A percentile compares a stretch with the other conserved stretches of the same genome.
These are phyloP conservation scores for Drosophila sordidula DNA, from an alignment of 2,888 invertebrate species.

Conservation along the genomic window DNA sequence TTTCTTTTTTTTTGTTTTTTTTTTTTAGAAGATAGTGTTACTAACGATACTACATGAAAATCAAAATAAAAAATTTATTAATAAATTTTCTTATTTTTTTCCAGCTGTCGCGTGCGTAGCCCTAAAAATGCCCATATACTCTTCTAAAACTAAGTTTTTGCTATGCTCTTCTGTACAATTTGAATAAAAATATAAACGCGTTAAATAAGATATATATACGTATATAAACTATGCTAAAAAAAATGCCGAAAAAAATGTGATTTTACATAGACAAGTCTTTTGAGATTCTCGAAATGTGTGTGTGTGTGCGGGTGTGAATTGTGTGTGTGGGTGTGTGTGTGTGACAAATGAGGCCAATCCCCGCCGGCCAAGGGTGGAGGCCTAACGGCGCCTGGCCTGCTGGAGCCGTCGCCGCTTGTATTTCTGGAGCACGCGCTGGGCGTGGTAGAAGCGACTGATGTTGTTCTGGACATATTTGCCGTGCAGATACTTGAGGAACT, in stretches of 20 bases:
- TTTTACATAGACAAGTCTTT: conserved; percentile 70
- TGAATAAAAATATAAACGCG: neutral
- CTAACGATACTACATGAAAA: no score
- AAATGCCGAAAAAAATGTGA: conserved; percentile 54
- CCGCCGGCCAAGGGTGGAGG: neutral
- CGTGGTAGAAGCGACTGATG: conserved; percentile 81
- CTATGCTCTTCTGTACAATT: conserved; percentile 19
- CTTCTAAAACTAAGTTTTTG: conserved; percentile 1
- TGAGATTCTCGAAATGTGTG: conserved; percentile 66
- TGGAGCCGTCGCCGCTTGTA: conserved; percentile 72
- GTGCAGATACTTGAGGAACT: conserved; percentile 84
- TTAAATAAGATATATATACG: neutral
- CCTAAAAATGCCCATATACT: conserved; percentile 1
- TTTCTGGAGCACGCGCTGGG: conserved; percentile 83
- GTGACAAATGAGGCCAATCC: conserved; percentile 55
- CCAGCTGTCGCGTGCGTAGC: no score
- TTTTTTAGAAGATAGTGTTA: no score
- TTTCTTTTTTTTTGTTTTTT: no score
- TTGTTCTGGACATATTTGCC: conserved; percentile 83
- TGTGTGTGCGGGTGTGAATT: conserved; percentile 19
- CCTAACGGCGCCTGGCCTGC: conserved; percentile 20
- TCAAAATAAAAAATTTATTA: no score
- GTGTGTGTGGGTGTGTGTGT: conserved; percentile 31
- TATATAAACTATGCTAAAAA: neutral
- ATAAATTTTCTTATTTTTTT: neutral